Evolutionary conservation across 2,888 invertebrate genomes (phyloP), one percentile per base, ranked within the genome.

Genomic region (Deroplatys truncata): DNA sequence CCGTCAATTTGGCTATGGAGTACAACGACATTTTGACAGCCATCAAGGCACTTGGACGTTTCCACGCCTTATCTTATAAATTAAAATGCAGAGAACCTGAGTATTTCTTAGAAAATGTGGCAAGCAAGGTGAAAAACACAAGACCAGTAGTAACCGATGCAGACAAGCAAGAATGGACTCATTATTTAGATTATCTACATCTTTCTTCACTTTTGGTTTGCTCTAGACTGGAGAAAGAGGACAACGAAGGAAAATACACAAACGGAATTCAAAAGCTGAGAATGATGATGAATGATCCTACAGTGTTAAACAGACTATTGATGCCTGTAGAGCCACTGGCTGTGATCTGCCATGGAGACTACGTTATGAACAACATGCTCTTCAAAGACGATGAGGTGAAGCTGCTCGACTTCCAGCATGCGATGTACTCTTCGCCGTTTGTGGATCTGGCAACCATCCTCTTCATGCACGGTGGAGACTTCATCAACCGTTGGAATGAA

Each of bases 341-440:
- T 49, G 93, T 93, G 2, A 89, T 93, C 0, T 93, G 93, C 85
- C 93, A 93, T 85, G 93, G 93, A 0, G 93, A 93, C 91, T 91
- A 93, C 72, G 93, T 93, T 92, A 92, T 93, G 4, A 93, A 93
- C 90, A 93, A 93, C 91, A 91, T 93, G n/a, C 89, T 93, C 28
- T 93, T 92, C 90, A 92, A 92, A 84, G 93, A 93, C 89, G 92
- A 92, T 56, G 88, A 56, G 3, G 88, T 91, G 31, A 89, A 91
- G 28, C 72, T 91, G 83, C 88, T 91, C 31, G 92, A 92, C 89
- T 72, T 91, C 29, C 90, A 89, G 82, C 56, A 84, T 29, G 88
- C 72, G 16, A 88, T 91, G 7, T 92, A 92, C 85, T 92, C 92
- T 85, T 93, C 93, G 49, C 93, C 93, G 13, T 92, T 92, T 2